A percentile compares a stretch with the other conserved stretches of the same genome.
Evolutionary conservation across 2,797 vertebrate genomes (phyloP).

Genomic region (Tamandua tetradactyla): DNA sequence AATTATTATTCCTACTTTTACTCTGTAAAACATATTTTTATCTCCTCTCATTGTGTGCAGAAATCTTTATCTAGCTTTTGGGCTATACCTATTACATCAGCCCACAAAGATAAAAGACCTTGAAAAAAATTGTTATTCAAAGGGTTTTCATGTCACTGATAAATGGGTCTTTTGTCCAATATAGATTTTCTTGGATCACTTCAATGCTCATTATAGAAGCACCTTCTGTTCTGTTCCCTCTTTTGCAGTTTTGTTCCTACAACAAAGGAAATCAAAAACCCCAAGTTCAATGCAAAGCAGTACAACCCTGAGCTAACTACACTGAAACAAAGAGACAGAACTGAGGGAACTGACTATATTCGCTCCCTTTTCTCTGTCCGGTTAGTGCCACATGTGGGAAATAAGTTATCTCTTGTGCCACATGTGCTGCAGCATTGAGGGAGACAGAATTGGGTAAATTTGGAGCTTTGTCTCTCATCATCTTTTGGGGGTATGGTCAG

Average conservation of each 20-base stretch:
- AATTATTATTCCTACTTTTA: slow-evolving; percentile 42
- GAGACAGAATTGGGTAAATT: slow-evolving; percentile 56
- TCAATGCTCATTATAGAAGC: slow-evolving; percentile 71
- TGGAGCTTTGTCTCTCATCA: slow-evolving; percentile 70
- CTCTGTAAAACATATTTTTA: slow-evolving; percentile 59
- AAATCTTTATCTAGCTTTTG: slow-evolving; percentile 49
- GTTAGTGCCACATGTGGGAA: slow-evolving; percentile 57
- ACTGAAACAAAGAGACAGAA: slow-evolving; percentile 76
- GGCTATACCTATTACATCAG: not conserved
- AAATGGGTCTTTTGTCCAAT: slow-evolving; percentile 68
- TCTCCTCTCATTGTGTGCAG: not conserved
- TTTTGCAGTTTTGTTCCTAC: slow-evolving; percentile 75
- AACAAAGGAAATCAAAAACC: slow-evolving; percentile 80
- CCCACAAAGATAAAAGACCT: slow-evolving; percentile 51
- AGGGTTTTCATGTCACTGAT: slow-evolving; percentile 71
- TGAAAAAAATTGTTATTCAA: slow-evolving; percentile 50
- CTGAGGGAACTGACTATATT: not conserved
- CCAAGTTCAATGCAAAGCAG: slow-evolving; percentile 69
- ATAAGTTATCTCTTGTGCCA: slow-evolving; percentile 72
- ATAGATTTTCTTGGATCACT: slow-evolving; percentile 69
- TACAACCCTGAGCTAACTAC: slow-evolving; percentile 66
- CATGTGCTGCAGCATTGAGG: slow-evolving; percentile 70
- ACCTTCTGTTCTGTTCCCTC: slow-evolving; percentile 64
- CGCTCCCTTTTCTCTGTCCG: slow-evolving; percentile 63
- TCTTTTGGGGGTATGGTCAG: slow-evolving; percentile 71